A percentile compares a stretch with the other conserved stretches of the same genome.
These are phyloP conservation scores for Loxodonta africana DNA, from an alignment of 2,113 vertebrate genomes.

Conservation along the genomic window DNA sequence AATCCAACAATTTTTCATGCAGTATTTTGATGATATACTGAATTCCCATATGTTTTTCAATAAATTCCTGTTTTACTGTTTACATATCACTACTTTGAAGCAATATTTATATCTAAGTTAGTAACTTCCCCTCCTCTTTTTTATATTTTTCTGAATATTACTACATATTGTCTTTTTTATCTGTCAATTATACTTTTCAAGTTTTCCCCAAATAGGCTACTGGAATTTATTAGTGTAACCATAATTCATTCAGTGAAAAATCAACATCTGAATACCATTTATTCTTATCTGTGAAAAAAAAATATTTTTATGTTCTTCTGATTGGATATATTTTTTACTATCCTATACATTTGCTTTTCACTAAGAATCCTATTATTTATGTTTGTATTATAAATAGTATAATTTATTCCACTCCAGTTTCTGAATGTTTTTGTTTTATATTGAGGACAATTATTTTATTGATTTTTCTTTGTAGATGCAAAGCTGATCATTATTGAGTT, in stretches of 20 bases:
- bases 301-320: neutral
- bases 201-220: neutral
- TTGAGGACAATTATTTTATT: neutral
- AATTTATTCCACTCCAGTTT: neutral
- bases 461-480: neutral
- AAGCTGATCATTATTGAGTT: neutral
- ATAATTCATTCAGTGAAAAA: neutral
- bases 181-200: neutral
- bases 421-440: neutral
- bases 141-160: neutral
- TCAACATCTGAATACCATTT: neutral
- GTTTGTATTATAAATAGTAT: neutral
- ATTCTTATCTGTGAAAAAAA: neutral
- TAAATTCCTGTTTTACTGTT: neutral
- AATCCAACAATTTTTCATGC: neutral
- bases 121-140: neutral
- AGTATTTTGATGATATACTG: neutral
- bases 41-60: neutral
- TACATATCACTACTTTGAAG: neutral
- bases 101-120: neutral
- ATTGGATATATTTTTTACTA: neutral
- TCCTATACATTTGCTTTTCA: neutral
- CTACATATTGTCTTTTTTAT: neutral
- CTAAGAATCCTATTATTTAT: neutral
- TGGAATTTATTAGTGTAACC: neutral